Base-by-base conservation (phyloP, 2,888 invertebrate genomes). In the Tromatobia lineatoria region DNA sequence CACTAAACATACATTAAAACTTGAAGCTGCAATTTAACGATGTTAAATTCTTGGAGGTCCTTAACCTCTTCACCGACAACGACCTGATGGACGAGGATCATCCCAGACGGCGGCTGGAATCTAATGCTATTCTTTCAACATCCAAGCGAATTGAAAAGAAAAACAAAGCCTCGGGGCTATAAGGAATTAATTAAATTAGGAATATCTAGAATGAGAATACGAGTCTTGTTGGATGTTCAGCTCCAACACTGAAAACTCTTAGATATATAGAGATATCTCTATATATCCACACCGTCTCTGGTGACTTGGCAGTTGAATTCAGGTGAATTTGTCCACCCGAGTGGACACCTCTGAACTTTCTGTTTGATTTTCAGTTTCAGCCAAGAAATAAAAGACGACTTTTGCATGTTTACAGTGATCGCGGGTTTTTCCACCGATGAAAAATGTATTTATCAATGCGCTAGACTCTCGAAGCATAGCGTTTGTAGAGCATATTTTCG, bases 171-270 rank as follows among this genome's bases (percentile, higher is more conserved):
- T 45, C 71, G 38, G 23, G 47, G 45, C 50, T 23, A 59, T 50
- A 42, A 38, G n/a, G 38, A 13, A 52, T 11, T 61, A 83, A 83
- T 79, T 75, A 42, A 83, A 83, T 83, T 79, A 47, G 57, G 64
- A 79, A 66, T 79, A 70, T 75, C 52, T 29, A 13, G 54, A 34
- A 45, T 15, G 74, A 74, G 50, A 45, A 57, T 10, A 7, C 45
- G 38, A 52, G 8, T 52, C 57, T 59, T 20, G 64, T 69, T 8
- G 59, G 57, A 47, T 13, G 23, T 67, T 71, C 54, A 29, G 42
- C 7, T n/a, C 25, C 67, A 47, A 47, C 54, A 52, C 47, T 71
- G 23, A 15, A 71, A 59, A 77, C 23, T 70, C 64, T 66, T 23
- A 11, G 45, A 54, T 42, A n/a, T 42, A 25, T 38, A 67, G 23